A percentile compares a stretch with the other conserved stretches of the same genome.
These are phyloP conservation scores for Ailurus styani DNA, from an alignment of 2,113 vertebrate species.

Conservation along the genomic window DNA sequence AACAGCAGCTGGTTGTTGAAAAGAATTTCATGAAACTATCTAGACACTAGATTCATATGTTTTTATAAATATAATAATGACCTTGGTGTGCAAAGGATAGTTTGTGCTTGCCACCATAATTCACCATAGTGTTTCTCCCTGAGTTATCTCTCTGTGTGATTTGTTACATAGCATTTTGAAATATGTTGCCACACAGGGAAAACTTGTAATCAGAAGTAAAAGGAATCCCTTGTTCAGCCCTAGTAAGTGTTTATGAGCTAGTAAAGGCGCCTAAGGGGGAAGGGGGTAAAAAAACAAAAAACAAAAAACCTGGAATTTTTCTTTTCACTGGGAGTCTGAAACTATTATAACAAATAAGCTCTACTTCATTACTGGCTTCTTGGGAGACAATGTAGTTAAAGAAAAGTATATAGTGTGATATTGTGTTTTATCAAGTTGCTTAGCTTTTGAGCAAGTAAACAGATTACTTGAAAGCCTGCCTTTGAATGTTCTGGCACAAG, in stretches of 20 bases:
- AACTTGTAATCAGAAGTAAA: slow-evolving; percentile 53
- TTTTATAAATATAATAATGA: slow-evolving; percentile 23
- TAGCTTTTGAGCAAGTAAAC: neutral
- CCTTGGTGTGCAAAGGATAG: neutral
- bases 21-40: neutral
- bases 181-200: slow-evolving; percentile 42
- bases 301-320: neutral
- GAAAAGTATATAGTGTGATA: slow-evolving; percentile 12
- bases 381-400: slow-evolving; percentile 36
- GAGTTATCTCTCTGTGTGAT: slow-evolving; percentile 27
- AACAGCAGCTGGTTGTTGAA: slow-evolving; percentile 2
- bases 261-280: neutral
- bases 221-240: slow-evolving; percentile 54
- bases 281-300: neutral
- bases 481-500: neutral
- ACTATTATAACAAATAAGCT: slow-evolving; percentile 28
- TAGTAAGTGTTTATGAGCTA: slow-evolving; percentile 54
- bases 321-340: slow-evolving; percentile 45
- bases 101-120: neutral
- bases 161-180: slow-evolving; percentile 47
- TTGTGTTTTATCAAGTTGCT: slow-evolving; percentile 22
- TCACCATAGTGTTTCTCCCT: neutral
- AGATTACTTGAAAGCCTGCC: neutral
- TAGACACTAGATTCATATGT: neutral
- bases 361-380: slow-evolving; percentile 29